Base-by-base conservation (phyloP, 2,797 vertebrate genomes). In the Lophotriccus pileatus region DNA sequence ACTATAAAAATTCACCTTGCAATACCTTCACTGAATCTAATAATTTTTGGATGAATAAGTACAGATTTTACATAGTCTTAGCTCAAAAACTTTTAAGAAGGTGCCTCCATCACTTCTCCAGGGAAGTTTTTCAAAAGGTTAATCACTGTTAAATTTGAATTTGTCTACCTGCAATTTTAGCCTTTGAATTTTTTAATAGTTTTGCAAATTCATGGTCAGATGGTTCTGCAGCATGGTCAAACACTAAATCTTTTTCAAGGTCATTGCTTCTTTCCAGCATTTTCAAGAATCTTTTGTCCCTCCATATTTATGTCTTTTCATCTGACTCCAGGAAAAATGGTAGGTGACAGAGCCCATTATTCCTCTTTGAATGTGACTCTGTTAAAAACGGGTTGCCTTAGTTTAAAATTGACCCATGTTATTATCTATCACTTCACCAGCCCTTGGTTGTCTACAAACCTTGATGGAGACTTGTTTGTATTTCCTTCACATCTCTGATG, bases 1-100 rank as follows among this genome's bases (percentile, higher is more conserved):
- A 58, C 74, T 60, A 92, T 95, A 95, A 95, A 97, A 94, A 90
- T 93, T 96, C 90, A 94, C 94, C 89, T 96, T 95, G 88, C 23
- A 72, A 58, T 79, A 67, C 84, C 32, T 94, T 95, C 56, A 77
- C n/a, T 74, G 78, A 90, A 76, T 90, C 46, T n/a, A 90, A 87
- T 93, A 87, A 52, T 91, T 95, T 95, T 93, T 92, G 69, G 64
- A 84, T 89, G 52, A 90, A 83, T 89, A 92, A 83, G 63, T 93
- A 87, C 83, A 70, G 63, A 87, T 87, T 95, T 89, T 93, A 36
- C 44, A 85, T 87, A 95, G 73, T 82, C 23, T 95, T 81, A 90
- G 44, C 27, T 87, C 49, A 93, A 94, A 89, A 70, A 55, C 37
- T 93, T 96, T 84, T 68, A 89, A 92, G 84, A 83, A 68, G 28